These are phyloP conservation scores for Pachyramphus minor DNA, from an alignment of 2,113 vertebrate genomes.

Conservation along the genomic window DNA sequence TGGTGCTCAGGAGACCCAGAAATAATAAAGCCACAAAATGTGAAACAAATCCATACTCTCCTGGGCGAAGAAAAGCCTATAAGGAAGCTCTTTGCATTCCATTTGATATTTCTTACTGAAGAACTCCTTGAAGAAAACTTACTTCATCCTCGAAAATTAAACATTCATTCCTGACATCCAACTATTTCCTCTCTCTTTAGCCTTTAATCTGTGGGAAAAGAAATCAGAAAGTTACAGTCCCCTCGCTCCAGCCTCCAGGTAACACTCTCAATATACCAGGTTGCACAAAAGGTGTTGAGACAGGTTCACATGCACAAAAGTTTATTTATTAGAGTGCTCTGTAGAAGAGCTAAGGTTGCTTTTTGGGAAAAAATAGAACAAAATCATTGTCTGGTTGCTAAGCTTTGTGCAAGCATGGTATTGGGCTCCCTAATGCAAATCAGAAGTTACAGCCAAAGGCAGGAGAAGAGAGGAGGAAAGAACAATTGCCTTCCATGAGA, in stretches of 20 bases:
- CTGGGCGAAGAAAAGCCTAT: neutral
- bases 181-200: neutral
- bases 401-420: neutral
- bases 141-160: neutral
- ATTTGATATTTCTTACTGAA: neutral
- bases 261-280: neutral
- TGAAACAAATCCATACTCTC: neutral
- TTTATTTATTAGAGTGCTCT: neutral
- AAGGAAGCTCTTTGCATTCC: neutral
- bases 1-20: neutral
- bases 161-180: neutral
- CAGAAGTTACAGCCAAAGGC: neutral
- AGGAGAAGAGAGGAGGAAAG: neutral
- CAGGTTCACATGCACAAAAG: accelerated
- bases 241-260: neutral
- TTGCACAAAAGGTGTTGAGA: neutral
- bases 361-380: neutral
- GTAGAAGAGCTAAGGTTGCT: neutral
- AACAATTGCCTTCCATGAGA: neutral
- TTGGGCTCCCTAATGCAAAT: neutral
- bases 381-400: neutral
- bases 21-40: neutral
- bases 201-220: neutral
- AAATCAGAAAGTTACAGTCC: neutral
- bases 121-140: neutral